Percentiles rank a stretch among this genome's conserved stretches.
Evolutionary conservation across 2,888 invertebrate genomes (phyloP).

Genomic region (Nycteola revayana): DNA sequence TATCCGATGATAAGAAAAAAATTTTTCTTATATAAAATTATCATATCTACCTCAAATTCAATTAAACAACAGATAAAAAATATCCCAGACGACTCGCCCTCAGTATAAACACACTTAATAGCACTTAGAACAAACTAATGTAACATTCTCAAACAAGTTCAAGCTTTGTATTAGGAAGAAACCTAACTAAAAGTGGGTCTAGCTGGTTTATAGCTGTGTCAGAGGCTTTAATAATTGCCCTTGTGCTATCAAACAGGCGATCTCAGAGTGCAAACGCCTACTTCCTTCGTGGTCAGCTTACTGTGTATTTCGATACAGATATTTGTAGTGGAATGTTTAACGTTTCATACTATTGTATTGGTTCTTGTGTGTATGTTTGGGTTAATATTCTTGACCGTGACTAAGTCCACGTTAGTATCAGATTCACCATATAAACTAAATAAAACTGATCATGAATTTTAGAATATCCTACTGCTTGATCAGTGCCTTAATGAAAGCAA

Average conservation of each 20-base stretch:
- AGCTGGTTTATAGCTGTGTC: conserved; percentile 45
- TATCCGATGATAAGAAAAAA: conserved; percentile 23
- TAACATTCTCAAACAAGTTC: conserved; percentile 4
- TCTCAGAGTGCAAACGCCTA: conserved; percentile 50
- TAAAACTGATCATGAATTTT: too few species aligned
- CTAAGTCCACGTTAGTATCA: too few species aligned
- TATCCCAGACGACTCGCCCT: too few species aligned
- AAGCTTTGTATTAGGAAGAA: conserved; percentile 22
- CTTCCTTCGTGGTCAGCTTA: conserved; percentile 50
- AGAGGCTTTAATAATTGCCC: conserved; percentile 56
- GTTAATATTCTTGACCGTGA: too few species aligned
- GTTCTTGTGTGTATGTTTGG: too few species aligned
- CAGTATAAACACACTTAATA: too few species aligned
- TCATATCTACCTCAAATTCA: too few species aligned
- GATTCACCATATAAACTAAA: too few species aligned
- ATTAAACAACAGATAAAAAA: too few species aligned
- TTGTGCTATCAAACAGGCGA: conserved; percentile 38
- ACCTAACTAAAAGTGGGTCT: conserved; percentile 33
- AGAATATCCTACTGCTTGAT: too few species aligned
- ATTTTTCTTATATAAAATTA: neutral
- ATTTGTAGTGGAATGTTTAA: conserved; percentile 27
- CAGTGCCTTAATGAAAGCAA: too few species aligned
- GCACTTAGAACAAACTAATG: too few species aligned
- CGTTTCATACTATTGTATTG: conserved; percentile 8
- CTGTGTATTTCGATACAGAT: conserved; percentile 35